These are phyloP conservation scores for Sus cebifrons DNA, from an alignment of 2,797 vertebrate genomes.

Conservation along the genomic window DNA sequence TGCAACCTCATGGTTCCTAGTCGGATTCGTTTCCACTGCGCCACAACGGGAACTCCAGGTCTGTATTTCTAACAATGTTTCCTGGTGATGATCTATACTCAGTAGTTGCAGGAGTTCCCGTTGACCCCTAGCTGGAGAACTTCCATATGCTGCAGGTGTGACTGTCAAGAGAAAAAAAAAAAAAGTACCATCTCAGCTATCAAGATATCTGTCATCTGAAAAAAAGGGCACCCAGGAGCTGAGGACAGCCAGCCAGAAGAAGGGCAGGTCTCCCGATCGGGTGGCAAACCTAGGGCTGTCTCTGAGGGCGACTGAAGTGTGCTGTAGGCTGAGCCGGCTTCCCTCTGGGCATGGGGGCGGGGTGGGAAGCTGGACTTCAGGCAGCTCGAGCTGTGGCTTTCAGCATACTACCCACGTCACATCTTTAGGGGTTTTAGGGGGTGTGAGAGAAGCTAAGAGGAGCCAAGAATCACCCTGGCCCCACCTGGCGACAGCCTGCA, in stretches of 20 bases:
- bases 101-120: too few species aligned
- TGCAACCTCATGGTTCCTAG: too few species aligned
- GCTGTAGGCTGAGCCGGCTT: not conserved
- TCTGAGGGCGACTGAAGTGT: not conserved
- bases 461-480: not conserved
- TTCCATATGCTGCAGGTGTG: too few species aligned
- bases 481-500: not conserved
- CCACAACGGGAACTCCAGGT: too few species aligned
- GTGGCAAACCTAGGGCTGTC: not conserved
- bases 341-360: not conserved
- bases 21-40: too few species aligned
- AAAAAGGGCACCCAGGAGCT: not conserved
- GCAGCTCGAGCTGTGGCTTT: not conserved
- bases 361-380: not conserved
- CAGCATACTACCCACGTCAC: not conserved
- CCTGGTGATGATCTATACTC: not conserved
- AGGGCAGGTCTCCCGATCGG: not conserved
- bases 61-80: conserved; percentile 20
- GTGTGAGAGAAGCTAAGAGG: not conserved
- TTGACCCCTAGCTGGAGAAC: too few species aligned
- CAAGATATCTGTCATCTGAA: not conserved
- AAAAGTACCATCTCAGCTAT: not conserved
- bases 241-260: not conserved
- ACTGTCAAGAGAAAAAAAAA: not conserved
- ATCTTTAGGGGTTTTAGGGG: not conserved